Conservation (phyloP, 2,888 invertebrate genomes). For the Nephrotoma guestfalica region DNA sequence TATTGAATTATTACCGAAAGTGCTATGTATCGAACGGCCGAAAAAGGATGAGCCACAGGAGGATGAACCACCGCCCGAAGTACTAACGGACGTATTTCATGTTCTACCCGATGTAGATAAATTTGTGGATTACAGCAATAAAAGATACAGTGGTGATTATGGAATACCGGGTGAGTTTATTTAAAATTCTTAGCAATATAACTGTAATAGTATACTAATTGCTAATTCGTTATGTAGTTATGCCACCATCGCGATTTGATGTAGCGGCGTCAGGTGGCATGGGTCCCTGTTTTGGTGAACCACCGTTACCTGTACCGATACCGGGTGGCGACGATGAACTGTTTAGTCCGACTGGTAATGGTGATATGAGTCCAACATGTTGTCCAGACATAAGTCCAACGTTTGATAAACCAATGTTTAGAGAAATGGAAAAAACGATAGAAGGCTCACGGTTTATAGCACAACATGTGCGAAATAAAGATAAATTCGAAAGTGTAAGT, state of each 20-base stretch:
- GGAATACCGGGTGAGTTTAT: slow-evolving; percentile 46
- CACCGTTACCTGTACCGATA: slow-evolving; percentile 50
- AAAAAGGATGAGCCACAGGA: slow-evolving; percentile 53
- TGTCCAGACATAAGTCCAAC: slow-evolving; percentile 57
- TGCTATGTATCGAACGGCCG: slow-evolving; percentile 78
- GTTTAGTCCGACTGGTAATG: slow-evolving; percentile 48
- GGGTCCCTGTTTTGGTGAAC: slow-evolving; percentile 47
- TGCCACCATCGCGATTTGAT: slow-evolving; percentile 41
- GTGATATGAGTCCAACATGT: slow-evolving; percentile 37
- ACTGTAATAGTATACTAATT: not conserved
- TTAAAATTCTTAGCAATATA: not conserved
- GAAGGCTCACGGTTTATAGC: slow-evolving; percentile 89
- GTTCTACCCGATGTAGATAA: slow-evolving; percentile 51
- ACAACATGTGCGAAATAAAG: slow-evolving; percentile 89
- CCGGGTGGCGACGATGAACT: slow-evolving; percentile 73
- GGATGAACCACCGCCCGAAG: slow-evolving; percentile 45
- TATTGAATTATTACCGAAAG: slow-evolving; percentile 71
- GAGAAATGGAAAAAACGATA: slow-evolving; percentile 83
- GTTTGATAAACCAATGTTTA: slow-evolving; percentile 64
- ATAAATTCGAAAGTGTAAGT: slow-evolving; percentile 87
- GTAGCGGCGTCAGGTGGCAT: slow-evolving; percentile 50
- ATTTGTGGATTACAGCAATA: slow-evolving; percentile 42
- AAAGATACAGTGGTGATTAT: slow-evolving; percentile 53
- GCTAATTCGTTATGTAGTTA: slow-evolving; percentile 21
- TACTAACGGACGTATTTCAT: slow-evolving; percentile 67